Conservation (phyloP, 2,113 vertebrate genomes). For the Coturnix japonica region DNA sequence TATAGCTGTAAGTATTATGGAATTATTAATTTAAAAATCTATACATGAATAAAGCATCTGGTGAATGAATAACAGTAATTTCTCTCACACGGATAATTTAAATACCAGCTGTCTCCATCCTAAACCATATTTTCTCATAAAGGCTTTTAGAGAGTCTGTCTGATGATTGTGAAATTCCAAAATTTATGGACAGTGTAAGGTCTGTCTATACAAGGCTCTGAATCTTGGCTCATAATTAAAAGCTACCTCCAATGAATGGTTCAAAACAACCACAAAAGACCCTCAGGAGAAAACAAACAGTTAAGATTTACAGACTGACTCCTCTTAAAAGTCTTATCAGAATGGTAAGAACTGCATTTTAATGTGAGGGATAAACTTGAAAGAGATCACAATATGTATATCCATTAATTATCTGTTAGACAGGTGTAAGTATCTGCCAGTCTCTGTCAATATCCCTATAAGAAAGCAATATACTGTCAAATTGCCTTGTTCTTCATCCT, state of each 20-base stretch:
- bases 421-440: not conserved
- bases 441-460: not conserved
- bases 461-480: not conserved
- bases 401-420: not conserved
- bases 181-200: conserved; percentile 54
- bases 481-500: not conserved
- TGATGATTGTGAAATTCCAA: conserved; percentile 49
- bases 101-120: conserved; percentile 66
- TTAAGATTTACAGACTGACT: conserved; percentile 30
- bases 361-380: not conserved
- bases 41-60: conserved; percentile 72
- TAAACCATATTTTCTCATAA: conserved; percentile 74
- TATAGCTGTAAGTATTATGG: conserved; percentile 40
- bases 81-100: conserved; percentile 74
- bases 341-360: conserved; percentile 10
- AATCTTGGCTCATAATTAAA: conserved; percentile 26
- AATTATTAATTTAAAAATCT: conserved; percentile 76
- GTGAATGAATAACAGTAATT: conserved; percentile 70
- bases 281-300: conserved; percentile 27
- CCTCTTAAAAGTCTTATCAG: conserved; percentile 15
- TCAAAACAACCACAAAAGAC: conserved; percentile 33
- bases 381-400: not conserved
- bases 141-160: conserved; percentile 68
- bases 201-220: conserved; percentile 30
- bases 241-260: not conserved